phyloP scores from a whole-genome alignment of 1,140 invertebrate species.

The Ridgeia piscesae region DNA sequence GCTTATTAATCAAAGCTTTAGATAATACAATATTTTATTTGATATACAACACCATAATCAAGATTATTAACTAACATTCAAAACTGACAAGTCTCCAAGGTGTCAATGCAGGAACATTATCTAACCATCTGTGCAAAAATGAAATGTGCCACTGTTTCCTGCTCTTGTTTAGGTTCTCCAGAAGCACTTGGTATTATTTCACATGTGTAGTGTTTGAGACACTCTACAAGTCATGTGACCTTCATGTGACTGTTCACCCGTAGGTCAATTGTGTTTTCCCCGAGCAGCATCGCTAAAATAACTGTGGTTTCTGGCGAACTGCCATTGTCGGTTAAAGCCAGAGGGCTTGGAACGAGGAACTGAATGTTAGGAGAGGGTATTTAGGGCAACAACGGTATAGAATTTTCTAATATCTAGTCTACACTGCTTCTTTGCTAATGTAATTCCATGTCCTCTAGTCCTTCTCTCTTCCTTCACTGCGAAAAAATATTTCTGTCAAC shows the following conservation, averaged over 20 bases:
- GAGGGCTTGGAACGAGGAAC: background rate
- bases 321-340: background rate
- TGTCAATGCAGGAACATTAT: too few relatives aligned
- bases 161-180: background rate
- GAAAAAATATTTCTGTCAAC: too few relatives aligned
- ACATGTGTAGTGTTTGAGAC: background rate
- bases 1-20: too few relatives aligned
- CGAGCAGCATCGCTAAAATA: background rate
- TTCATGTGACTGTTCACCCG: background rate
- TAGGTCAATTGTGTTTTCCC: background rate
- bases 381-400: background rate
- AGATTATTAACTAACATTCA: too few relatives aligned
- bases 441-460: too few relatives aligned
- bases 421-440: too few relatives aligned
- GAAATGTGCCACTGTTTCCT: background rate
- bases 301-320: too few relatives aligned
- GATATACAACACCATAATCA: too few relatives aligned
- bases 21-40: too few relatives aligned
- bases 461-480: too few relatives aligned
- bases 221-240: background rate
- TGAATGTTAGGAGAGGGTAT: background rate
- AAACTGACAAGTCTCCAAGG: too few relatives aligned
- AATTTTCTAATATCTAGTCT: background rate
- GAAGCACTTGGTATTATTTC: background rate
- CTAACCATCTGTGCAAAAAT: background rate